phyloP scores from a whole-genome alignment of 2,797 vertebrate genomes.

The Naso thynnoides region DNA sequence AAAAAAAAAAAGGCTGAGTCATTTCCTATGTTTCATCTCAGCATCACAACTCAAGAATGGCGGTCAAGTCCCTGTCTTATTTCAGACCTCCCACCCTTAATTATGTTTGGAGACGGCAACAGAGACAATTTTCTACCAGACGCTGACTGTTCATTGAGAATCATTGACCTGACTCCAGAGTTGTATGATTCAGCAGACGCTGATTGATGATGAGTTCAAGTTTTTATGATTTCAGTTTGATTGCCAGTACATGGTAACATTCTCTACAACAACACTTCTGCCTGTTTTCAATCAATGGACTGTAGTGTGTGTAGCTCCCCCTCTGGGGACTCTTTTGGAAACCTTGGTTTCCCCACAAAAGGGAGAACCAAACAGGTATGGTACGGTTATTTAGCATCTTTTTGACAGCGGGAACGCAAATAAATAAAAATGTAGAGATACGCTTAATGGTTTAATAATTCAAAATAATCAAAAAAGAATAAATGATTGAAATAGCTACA shows the following conservation, averaged over 20 bases:
- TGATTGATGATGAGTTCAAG: background rate
- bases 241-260: background rate
- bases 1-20: slow-evolving; percentile 40
- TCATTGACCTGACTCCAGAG: slow-evolving; percentile 12
- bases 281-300: no score
- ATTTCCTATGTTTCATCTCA: slow-evolving; percentile 64
- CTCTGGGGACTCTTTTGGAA: no score
- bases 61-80: slow-evolving; percentile 11
- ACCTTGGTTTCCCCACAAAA: no score
- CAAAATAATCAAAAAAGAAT: no score
- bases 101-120: slow-evolving; percentile 45
- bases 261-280: no score
- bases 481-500: background rate
- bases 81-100: slow-evolving; percentile 41
- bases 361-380: no score
- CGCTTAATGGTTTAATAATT: no score
- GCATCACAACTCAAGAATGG: slow-evolving; percentile 61
- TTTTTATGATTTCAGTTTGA: background rate
- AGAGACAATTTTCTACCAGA: slow-evolving; percentile 20
- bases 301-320: no score
- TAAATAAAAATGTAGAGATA: no score
- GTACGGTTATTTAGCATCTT: no score
- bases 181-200: slow-evolving; percentile 24
- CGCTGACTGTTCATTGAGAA: background rate
- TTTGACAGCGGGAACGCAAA: no score